phyloP scores from a whole-genome alignment of 2,113 vertebrate species.

The Semicossyphus pulcher region DNA sequence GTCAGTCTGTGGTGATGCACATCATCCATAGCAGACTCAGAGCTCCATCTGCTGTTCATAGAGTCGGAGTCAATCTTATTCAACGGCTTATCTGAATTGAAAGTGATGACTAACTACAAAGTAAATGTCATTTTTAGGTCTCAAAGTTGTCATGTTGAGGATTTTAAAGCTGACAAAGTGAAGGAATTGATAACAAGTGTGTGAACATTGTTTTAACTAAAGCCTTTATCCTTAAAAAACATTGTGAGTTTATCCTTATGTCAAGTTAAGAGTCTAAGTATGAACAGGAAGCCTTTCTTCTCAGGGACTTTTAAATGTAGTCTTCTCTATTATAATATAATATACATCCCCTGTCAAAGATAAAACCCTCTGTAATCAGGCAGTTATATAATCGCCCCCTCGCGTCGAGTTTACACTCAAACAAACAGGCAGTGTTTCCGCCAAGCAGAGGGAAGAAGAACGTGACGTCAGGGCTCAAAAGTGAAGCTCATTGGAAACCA shows the following conservation, averaged over 20 bases:
- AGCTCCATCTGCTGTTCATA: constrained; percentile 67
- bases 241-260: too few relatives aligned
- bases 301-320: neutral
- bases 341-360: neutral
- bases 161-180: too few relatives aligned
- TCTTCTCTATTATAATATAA: neutral
- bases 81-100: neutral
- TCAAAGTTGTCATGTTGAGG: too few relatives aligned
- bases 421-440: neutral
- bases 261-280: too few relatives aligned
- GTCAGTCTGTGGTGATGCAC: neutral
- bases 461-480: constrained; percentile 28
- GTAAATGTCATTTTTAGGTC: too few relatives aligned
- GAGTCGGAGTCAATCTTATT: neutral
- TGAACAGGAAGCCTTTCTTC: neutral
- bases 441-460: constrained; percentile 18
- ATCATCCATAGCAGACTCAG: neutral
- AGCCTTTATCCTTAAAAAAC: too few relatives aligned
- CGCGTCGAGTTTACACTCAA: neutral
- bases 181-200: too few relatives aligned
- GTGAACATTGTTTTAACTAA: too few relatives aligned
- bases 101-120: neutral
- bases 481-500: constrained; percentile 16
- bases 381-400: rapidly evolving
- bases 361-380: neutral